These are phyloP conservation scores for Sapayoa aenigma DNA, from an alignment of 2,113 vertebrate species.

Conservation along the genomic window DNA sequence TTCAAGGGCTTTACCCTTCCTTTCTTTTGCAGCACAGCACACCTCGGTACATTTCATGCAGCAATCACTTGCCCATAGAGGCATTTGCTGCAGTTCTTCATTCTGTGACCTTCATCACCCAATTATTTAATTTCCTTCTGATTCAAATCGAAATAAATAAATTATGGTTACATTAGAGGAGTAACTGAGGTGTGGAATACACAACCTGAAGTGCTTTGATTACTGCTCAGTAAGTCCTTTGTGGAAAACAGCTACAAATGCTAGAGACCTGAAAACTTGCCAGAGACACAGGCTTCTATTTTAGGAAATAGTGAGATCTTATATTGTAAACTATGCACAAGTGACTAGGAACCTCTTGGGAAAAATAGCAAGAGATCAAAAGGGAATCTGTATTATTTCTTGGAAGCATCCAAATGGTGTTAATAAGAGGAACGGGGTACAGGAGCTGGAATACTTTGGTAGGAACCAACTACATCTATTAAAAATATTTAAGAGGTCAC, in stretches of 20 bases:
- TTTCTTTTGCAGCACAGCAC: background rate
- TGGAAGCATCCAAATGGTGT: background rate
- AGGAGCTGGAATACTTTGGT: background rate
- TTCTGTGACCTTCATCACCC: background rate
- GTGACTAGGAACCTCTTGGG: background rate
- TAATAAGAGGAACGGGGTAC: background rate
- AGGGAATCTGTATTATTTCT: background rate
- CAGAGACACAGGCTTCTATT: background rate
- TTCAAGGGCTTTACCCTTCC: background rate
- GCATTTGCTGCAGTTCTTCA: background rate
- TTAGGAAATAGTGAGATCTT: background rate
- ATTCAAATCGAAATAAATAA: background rate
- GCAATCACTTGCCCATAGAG: background rate
- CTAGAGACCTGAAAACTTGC: background rate
- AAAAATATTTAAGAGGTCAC: background rate
- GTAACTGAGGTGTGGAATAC: background rate
- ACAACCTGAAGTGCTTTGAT: background rate
- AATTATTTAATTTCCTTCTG: background rate
- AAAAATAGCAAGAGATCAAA: background rate
- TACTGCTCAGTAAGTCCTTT: background rate
- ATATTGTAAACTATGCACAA: background rate
- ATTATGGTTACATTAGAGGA: background rate
- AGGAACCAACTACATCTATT: background rate
- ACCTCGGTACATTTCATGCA: background rate
- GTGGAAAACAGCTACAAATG: background rate